phyloP scores from a whole-genome alignment of 2,113 vertebrate genomes.

The Vidua chalybeata region DNA sequence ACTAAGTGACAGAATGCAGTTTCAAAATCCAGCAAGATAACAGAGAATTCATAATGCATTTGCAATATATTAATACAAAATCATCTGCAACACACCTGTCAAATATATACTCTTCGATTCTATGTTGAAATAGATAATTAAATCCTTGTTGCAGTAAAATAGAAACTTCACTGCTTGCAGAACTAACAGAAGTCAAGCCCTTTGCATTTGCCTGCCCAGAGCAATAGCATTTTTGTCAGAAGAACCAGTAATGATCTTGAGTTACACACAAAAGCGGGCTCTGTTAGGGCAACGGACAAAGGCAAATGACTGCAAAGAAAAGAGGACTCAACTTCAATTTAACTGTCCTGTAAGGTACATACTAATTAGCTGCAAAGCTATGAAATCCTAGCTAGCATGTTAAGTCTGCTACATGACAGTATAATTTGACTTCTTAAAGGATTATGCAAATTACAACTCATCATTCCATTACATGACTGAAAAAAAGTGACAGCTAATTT shows the following conservation, averaged over 20 bases:
- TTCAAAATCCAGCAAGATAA: constrained; percentile 18
- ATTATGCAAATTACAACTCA: constrained; percentile 95
- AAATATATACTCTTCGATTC: constrained; percentile 19
- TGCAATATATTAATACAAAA: constrained; percentile 38
- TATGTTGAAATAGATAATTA: constrained; percentile 11
- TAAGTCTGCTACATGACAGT: constrained; percentile 97
- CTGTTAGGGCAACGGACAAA: constrained; percentile 74
- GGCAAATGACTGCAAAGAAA: constrained; percentile 75
- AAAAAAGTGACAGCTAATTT: constrained; percentile 96
- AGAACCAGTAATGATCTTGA: constrained; percentile 32
- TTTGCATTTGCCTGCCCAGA: constrained; percentile 52
- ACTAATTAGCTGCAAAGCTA: constrained; percentile 91
- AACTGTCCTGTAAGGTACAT: constrained; percentile 90
- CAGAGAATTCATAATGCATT: constrained; percentile 41
- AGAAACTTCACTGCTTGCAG: constrained; percentile 27
- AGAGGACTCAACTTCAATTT: constrained; percentile 83
- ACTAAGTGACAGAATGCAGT: constrained; percentile 5
- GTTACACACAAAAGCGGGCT: constrained; percentile 55
- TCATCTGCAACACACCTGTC: not conserved
- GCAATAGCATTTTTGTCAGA: constrained; percentile 48
- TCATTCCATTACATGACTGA: constrained; percentile 90
- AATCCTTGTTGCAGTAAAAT: constrained; percentile 8
- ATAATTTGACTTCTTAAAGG: constrained; percentile 98
- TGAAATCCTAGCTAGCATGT: constrained; percentile 92
- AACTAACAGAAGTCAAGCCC: constrained; percentile 37